Base-by-base conservation (phyloP, 2,113 vertebrate species). In the Picathartes gymnocephalus region DNA sequence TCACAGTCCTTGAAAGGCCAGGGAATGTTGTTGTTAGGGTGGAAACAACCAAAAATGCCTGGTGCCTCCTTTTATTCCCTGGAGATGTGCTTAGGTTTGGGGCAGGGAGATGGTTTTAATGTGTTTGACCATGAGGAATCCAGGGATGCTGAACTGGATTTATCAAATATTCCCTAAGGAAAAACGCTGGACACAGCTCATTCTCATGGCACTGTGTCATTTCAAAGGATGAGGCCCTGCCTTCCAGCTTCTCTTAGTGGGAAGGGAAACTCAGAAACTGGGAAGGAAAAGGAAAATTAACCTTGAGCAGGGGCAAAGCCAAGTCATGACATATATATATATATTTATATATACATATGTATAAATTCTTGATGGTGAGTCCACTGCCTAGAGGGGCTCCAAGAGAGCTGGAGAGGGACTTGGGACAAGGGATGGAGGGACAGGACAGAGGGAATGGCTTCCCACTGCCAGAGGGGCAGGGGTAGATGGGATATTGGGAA, bases 401-500 rank as follows among this genome's bases (percentile, higher is more conserved):
- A 44, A 8, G 66, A 71, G 31, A 61, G 27, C 33, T 54, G 57
- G 39, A 39, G 68, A 39, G 9, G 23, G 30, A n/a, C 11, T 19
- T 2, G 11, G 57, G 40, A 9, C 57, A 72, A 5, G 33, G 40
- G 7, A 2, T 69, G 66, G 66, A 37, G n/a, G 45, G 25, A 4
- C 66, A 69, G 65, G 28, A 73, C 23, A 11, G 18, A 33, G n/a
- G 48, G n/a, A 84, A 62, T 62, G 57, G 39, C 17, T 53, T 62
- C 56, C 27, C 57, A 45, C 0, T 72, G 39, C 10, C 39, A 53
- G 39, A 27, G n/a, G 47, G 8, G 21, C 56, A 72, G 68, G 39
- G 39, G 0, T 6, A 4, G 47, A 33, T 72, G 39, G 68, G 47
- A 62, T 45, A 3, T 27, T 45, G 57, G 39, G 47, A 0, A 54